Percentiles rank a stretch among this genome's conserved stretches.
Evolutionary conservation across 2,113 vertebrate species (phyloP).

Genomic region (Pampusana beccarii): DNA sequence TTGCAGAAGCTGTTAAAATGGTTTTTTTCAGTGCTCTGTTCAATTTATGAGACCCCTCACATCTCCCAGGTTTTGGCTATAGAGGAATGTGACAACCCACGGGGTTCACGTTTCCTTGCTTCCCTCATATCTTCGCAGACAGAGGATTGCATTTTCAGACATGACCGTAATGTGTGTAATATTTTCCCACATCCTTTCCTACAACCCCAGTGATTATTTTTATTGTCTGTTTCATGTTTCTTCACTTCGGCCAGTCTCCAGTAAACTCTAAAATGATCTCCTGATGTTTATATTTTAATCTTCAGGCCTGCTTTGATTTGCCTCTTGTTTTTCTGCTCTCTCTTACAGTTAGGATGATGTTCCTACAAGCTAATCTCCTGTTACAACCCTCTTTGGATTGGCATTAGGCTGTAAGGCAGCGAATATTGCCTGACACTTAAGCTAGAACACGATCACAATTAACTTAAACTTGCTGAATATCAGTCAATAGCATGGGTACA

Average conservation of each 20-base stretch:
- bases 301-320: neutral
- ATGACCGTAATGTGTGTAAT: neutral
- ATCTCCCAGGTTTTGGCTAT: neutral
- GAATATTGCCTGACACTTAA: neutral
- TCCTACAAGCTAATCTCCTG: neutral
- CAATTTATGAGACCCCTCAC: neutral
- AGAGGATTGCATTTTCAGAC: neutral
- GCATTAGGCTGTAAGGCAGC: neutral
- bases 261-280: neutral
- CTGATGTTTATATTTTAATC: neutral
- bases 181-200: neutral
- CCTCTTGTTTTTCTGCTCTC: neutral
- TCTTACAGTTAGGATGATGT: neutral
- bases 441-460: neutral
- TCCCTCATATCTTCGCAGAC: neutral
- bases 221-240: neutral
- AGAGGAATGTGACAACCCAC: neutral
- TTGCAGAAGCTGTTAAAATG: neutral
- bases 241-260: neutral
- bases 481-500: neutral
- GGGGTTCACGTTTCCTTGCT: neutral
- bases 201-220: neutral
- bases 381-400: neutral
- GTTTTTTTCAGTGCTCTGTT: neutral
- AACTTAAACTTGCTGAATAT: neutral